A percentile compares a stretch with the other conserved stretches of the same genome.
Evolutionary conservation across 1,140 invertebrate species (phyloP).

Genomic region (Bombus terrestris): DNA sequence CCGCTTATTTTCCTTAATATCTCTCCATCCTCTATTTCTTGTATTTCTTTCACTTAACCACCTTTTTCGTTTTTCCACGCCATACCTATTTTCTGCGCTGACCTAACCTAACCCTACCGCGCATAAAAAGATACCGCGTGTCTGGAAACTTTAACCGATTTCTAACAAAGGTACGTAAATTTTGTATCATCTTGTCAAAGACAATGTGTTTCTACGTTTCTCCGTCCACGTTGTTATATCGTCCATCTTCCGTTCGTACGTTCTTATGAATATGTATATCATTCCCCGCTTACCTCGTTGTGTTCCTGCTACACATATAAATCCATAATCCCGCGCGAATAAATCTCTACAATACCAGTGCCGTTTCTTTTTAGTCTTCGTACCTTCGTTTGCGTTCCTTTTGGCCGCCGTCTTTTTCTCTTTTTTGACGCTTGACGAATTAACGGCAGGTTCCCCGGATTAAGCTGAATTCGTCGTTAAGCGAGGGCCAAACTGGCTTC

Average conservation of each 20-base stretch:
- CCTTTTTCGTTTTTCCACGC: neutral
- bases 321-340: conserved; percentile 14
- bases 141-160: no score
- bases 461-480: conserved; percentile 26
- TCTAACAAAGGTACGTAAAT: no score
- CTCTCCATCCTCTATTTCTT: no score
- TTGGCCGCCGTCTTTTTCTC: neutral
- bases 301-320: neutral
- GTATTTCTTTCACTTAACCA: no score
- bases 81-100: no score
- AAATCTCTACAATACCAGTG: neutral
- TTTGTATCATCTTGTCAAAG: no score
- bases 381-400: neutral
- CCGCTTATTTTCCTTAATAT: neutral
- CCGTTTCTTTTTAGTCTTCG: neutral
- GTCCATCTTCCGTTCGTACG: neutral
- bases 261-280: conserved; percentile 12
- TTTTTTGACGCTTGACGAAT: conserved; percentile 22
- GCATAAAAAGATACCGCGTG: no score
- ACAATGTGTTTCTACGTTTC: no score
- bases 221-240: neutral
- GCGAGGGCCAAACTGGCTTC: conserved; percentile 10
- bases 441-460: conserved; percentile 13
- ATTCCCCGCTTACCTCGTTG: neutral
- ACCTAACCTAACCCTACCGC: no score